phyloP scores from a whole-genome alignment of 2,797 vertebrate genomes.

The Etheostoma perlongum region DNA sequence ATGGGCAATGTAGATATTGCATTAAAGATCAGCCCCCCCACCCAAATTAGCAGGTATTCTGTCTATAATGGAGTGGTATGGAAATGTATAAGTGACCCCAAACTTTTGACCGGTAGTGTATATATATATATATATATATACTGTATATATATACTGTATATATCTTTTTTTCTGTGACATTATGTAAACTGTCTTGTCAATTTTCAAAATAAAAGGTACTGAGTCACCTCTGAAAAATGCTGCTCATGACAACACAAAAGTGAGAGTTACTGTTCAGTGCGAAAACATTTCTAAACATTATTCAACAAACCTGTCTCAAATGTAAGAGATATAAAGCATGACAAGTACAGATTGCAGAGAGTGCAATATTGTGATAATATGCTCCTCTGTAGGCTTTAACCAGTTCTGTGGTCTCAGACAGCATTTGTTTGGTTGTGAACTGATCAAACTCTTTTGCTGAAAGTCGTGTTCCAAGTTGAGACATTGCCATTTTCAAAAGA shows the following conservation, averaged over 20 bases:
- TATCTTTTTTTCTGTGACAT: neutral
- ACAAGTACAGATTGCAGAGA: neutral
- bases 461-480: neutral
- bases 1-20: too few relatives aligned
- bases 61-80: too few relatives aligned
- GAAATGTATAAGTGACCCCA: too few relatives aligned
- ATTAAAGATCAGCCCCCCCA: too few relatives aligned
- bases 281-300: neutral
- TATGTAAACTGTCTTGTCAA: neutral
- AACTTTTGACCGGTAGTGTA: too few relatives aligned
- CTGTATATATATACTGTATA: neutral
- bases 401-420: neutral
- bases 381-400: neutral
- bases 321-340: neutral
- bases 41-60: too few relatives aligned
- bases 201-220: neutral
- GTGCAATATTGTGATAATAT: neutral
- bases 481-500: neutral
- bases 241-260: neutral
- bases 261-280: neutral
- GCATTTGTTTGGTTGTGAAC: neutral
- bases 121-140: too few relatives aligned
- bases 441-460: neutral
- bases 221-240: constrained; percentile 12
- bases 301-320: neutral